Conservation (phyloP, 2,113 vertebrate genomes). For the Cricetomys ansorgei region DNA sequence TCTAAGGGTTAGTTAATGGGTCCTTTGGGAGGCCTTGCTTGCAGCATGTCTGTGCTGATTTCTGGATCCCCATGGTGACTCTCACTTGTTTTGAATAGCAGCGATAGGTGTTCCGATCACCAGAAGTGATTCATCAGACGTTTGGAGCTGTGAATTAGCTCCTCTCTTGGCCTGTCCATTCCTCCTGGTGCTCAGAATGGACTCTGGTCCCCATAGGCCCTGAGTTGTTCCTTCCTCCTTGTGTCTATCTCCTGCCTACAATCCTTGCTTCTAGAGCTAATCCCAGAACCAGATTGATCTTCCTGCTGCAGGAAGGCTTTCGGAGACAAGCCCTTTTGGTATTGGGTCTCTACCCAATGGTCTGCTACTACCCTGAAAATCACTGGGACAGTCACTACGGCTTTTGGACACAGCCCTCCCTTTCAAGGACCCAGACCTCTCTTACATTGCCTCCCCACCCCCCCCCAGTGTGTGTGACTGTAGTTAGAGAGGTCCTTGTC, state of each 20-base stretch:
- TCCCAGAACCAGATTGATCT: too few relatives aligned
- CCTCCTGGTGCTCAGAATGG: accelerated
- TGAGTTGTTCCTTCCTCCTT: neutral
- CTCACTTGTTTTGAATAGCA: accelerated
- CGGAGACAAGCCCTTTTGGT: accelerated
- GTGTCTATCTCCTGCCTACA: neutral
- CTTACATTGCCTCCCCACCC: neutral
- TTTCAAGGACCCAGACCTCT: neutral
- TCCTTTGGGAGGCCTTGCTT: neutral
- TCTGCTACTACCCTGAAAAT: accelerated
- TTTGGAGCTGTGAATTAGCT: neutral
- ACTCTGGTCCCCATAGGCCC: accelerated
- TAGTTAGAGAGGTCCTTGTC: neutral
- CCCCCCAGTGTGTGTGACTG: neutral
- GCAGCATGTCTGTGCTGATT: accelerated
- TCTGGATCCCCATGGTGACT: neutral
- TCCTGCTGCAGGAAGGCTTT: accelerated
- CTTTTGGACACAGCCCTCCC: neutral
- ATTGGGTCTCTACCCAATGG: neutral
- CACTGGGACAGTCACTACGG: neutral
- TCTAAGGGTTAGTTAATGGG: accelerated
- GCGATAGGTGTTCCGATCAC: neutral
- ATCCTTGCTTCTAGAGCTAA: neutral
- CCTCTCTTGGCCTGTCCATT: neutral
- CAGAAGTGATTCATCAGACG: accelerated